These are phyloP conservation scores for Heteractis magnifica DNA, from an alignment of 92 coral and sea anemone genomes.

Conservation along the genomic window DNA sequence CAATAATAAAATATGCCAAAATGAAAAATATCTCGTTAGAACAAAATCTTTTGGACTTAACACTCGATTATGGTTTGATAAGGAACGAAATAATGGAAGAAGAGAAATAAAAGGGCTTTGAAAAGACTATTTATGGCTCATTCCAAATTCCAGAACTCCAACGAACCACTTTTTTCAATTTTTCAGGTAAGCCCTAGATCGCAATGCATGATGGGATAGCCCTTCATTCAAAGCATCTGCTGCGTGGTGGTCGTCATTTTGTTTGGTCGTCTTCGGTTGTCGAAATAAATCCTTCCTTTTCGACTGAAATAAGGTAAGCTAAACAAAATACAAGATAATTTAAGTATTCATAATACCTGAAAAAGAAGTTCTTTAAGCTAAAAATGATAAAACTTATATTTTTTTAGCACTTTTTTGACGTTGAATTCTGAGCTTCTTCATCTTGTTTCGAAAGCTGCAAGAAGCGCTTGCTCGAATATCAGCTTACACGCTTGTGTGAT, in stretches of 20 bases:
- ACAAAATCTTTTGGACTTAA: too few relatives aligned
- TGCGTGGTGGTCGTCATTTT: neutral
- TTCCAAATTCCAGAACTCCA: conserved; percentile 10
- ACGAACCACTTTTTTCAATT: neutral
- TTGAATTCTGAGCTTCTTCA: neutral
- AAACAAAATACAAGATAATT: neutral
- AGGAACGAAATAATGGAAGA: neutral
- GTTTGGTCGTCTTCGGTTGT: conserved; percentile 6
- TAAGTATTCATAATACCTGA: neutral
- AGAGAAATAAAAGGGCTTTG: neutral
- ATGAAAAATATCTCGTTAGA: too few relatives aligned
- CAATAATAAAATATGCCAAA: too few relatives aligned
- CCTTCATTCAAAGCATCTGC: neutral
- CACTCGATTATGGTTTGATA: neutral
- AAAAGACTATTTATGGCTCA: neutral
- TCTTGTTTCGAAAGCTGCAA: neutral
- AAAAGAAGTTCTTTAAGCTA: neutral
- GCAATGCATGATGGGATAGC: conserved; percentile 30
- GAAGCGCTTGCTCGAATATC: neutral
- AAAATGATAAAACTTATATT: neutral
- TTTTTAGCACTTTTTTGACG: neutral
- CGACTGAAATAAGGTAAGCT: neutral
- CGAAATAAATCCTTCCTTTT: conserved; percentile 2
- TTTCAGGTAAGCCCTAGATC: neutral
- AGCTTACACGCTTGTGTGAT: neutral